These are phyloP conservation scores for Aurelia sp. DNA, from an alignment of 30 jellyfish, hydroid and myxozoan genomes.

Conservation along the genomic window DNA sequence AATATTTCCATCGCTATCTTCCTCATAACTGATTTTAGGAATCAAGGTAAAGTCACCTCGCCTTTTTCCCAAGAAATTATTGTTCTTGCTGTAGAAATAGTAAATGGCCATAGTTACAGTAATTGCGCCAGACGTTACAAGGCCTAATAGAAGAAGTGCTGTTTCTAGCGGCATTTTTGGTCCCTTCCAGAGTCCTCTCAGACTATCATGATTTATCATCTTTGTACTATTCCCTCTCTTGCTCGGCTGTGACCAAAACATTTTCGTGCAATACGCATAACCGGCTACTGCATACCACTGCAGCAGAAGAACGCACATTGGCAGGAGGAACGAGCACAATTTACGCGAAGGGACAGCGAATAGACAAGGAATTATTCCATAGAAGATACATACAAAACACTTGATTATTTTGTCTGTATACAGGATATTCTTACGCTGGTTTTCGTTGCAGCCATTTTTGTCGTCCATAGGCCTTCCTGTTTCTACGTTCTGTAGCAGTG, in stretches of 20 bases:
- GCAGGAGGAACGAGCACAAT: slow-evolving; percentile 1
- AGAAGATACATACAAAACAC: slow-evolving; percentile 21
- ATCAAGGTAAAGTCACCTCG: slow-evolving; percentile 14
- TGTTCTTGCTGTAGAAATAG: slow-evolving; percentile 32
- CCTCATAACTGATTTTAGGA: slow-evolving; percentile 1
- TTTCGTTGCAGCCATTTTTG: not conserved
- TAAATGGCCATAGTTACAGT: slow-evolving; percentile 48
- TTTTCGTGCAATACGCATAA: slow-evolving; percentile 28
- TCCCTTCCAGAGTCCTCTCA: not conserved
- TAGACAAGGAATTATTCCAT: slow-evolving; percentile 41
- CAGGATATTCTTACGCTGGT: slow-evolving; percentile 11
- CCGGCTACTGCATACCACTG: slow-evolving; percentile 57
- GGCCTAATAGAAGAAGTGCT: slow-evolving; percentile 31
- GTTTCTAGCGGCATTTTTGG: slow-evolving; percentile 54
- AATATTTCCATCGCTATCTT: slow-evolving; percentile 5
- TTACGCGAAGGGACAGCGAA: slow-evolving; percentile 17
- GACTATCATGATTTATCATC: too few species aligned
- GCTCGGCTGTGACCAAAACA: slow-evolving; percentile 39
- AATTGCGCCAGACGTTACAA: slow-evolving; percentile 44
- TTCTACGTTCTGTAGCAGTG: too few species aligned
- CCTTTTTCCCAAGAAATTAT: not conserved
- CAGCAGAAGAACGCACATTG: slow-evolving; percentile 16
- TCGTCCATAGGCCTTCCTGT: not conserved
- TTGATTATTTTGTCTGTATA: slow-evolving; percentile 36
- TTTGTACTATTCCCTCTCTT: too few species aligned